Base-by-base conservation (phyloP, 2,888 invertebrate genomes). In the Nemurella pictetii region DNA sequence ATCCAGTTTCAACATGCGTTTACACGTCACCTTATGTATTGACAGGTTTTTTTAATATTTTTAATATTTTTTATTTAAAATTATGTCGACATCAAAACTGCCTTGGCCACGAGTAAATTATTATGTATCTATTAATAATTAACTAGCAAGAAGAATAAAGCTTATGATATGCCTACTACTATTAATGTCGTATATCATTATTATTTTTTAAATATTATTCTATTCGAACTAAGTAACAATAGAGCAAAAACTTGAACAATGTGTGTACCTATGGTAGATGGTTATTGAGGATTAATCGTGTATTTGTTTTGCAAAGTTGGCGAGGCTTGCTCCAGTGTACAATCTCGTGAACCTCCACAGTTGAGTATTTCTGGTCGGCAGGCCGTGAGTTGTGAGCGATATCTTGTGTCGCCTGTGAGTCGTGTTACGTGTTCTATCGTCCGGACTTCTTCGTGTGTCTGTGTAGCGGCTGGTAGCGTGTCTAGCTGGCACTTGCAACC, bases 171-270 rank as follows among this genome's bases (percentile, higher is more conserved):
- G 55, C 55, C 55, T 55, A 55, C 55, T 20, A 20, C 55, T 55
- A 55, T 2, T 55, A 35, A 55, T 55, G 55, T 55, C 55, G 55
- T 12, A 55, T 55, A 15, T 55, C 1, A 26, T 9, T 27, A 26
- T 5, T 3, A 26, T 26, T 75, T n/a, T n/a, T n/a, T n/a, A n/a
- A 28, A 75, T 27, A 25, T 75, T 28, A 75, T 75, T 75, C 75
- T 75, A 3, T 75, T 27, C 75, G 26, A 75, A 27, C 28, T 27
- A 75, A 9, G 26, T 27, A 75, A 75, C 75, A 75, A 28, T 28
- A 28, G 75, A 75, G 75, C 28, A 27, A 75, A 75, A 75, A 75
- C 75, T 75, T 75, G 75, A 75, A 75, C 75, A 28, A 75, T 28
- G 27, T 26, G 26, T 75, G 55, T 55, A 15, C 20, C 55, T 55